phyloP scores from a whole-genome alignment of 2,888 invertebrate genomes.

The Neria commutata region DNA sequence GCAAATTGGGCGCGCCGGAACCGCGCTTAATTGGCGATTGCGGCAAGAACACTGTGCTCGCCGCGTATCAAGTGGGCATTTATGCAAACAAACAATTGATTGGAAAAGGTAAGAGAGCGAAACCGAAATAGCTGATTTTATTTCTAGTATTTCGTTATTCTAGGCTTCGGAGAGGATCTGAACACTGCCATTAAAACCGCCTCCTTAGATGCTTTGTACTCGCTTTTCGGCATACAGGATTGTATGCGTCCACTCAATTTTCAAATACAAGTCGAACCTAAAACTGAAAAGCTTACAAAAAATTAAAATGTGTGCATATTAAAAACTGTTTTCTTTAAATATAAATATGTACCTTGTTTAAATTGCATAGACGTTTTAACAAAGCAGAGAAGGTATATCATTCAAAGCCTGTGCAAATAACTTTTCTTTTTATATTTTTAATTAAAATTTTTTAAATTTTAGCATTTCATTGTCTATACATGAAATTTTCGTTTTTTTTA shows the following conservation, averaged over 20 bases:
- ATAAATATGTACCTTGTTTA: too few species aligned
- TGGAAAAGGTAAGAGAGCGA: slow-evolving; percentile 78
- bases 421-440: too few species aligned
- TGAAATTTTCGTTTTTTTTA: too few species aligned
- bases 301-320: too few species aligned
- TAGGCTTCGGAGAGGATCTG: slow-evolving; percentile 87
- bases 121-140: background rate
- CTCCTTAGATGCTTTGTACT: slow-evolving; percentile 79
- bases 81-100: slow-evolving; percentile 82
- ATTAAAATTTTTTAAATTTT: too few species aligned
- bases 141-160: slow-evolving; percentile 31
- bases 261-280: slow-evolving; percentile 58
- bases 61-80: slow-evolving; percentile 86
- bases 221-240: slow-evolving; percentile 67
- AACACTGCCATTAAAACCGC: slow-evolving; percentile 87
- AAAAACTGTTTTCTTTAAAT: too few species aligned
- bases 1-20: slow-evolving; percentile 70
- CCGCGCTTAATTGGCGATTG: slow-evolving; percentile 81
- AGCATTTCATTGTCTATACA: too few species aligned
- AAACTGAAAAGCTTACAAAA: slow-evolving; percentile 33
- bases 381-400: too few species aligned
- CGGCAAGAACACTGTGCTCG: slow-evolving; percentile 80
- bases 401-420: too few species aligned
- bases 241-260: slow-evolving; percentile 68
- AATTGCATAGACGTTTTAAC: too few species aligned